Evolutionary conservation across 23 tunicate genomes (phyloP).

Genomic region (Corella eumyota): DNA sequence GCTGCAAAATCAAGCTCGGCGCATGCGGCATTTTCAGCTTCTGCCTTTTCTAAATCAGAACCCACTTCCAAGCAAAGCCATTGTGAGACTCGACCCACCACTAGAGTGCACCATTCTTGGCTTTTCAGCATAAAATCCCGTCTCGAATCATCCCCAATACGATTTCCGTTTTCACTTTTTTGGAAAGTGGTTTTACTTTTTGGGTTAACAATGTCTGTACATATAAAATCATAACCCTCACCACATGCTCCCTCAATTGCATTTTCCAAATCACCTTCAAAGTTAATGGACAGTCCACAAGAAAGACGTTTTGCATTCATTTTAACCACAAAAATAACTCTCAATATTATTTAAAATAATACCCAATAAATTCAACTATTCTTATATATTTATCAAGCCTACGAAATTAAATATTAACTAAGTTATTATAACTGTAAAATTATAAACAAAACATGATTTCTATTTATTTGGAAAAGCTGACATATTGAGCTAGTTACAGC

Average conservation of each 20-base stretch:
- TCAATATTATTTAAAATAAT: no score
- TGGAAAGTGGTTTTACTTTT: conserved; percentile 9
- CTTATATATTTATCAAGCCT: no score
- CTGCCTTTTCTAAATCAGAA: conserved; percentile 10
- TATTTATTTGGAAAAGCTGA: no score
- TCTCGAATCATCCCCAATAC: conserved; percentile 43
- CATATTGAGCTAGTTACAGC: no score
- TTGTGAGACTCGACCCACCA: conserved; percentile 70
- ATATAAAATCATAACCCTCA: conserved; percentile 75
- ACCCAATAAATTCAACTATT: no score
- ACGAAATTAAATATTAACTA: no score
- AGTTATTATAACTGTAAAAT: no score
- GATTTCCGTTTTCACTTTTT: conserved; percentile 21
- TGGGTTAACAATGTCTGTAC: conserved; percentile 43
- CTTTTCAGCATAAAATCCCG: conserved; percentile 50
- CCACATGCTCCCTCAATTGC: conserved; percentile 36
- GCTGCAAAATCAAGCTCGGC: conserved; percentile 60
- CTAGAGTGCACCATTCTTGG: conserved; percentile 68
- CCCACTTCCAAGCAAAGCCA: conserved; percentile 17
- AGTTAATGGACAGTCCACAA: conserved; percentile 71
- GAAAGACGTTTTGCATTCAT: conserved; percentile 14
- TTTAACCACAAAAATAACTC: no score
- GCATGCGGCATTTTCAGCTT: conserved; percentile 21
- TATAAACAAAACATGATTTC: no score
- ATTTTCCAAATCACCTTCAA: conserved; percentile 45